Evolutionary conservation across 2,888 invertebrate genomes (phyloP), one percentile per base, ranked within the genome.

Genomic region (Volucella inanis): DNA sequence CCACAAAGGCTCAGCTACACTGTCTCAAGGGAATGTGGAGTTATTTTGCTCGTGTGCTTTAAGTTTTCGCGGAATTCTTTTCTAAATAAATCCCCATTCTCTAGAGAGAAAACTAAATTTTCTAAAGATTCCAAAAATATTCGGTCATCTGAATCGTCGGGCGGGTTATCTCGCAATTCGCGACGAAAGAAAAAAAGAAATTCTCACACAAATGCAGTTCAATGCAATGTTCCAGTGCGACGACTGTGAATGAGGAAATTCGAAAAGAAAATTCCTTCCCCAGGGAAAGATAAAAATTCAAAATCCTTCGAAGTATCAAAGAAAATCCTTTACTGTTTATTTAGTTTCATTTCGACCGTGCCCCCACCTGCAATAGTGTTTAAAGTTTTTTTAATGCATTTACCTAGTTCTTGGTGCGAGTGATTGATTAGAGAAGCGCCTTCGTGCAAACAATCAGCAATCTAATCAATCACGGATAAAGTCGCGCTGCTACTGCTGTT

Each of bases 341-440:
- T 65, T 18, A 9, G 18, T 65, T 39, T n/a, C 41, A 11, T 6
- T 52, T 47, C 14, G 2, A 10, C 10, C 8, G 52, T 54, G 45
- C 38, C 18, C 39, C 31, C 47, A 55, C 55, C 55, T 43, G 54
- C 62, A 41, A 45, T 18, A 38, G 8, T 12, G 31, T 11, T 3
- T n/a, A 43, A 45, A 9, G 15, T 70, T 54, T 71, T 84, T 80
- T 80, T 31, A 31, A 84, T 84, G 84, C 70, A 79, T 79, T 67
- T 54, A 22, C 22, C n/a, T 47, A 39, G 39, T 57, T 15, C 9
- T 22, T 54, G 12, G 54, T 65, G 49, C 71, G 68, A 79, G 50
- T 71, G 70, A 75, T 84, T 84, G 84, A 80, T 71, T 84, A 70
- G 70, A 57, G 84, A 75, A 84, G 84, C 75, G 65, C 59, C 55